phyloP scores from a whole-genome alignment of 2,888 invertebrate genomes.

The Gnatocerus cornutus region DNA sequence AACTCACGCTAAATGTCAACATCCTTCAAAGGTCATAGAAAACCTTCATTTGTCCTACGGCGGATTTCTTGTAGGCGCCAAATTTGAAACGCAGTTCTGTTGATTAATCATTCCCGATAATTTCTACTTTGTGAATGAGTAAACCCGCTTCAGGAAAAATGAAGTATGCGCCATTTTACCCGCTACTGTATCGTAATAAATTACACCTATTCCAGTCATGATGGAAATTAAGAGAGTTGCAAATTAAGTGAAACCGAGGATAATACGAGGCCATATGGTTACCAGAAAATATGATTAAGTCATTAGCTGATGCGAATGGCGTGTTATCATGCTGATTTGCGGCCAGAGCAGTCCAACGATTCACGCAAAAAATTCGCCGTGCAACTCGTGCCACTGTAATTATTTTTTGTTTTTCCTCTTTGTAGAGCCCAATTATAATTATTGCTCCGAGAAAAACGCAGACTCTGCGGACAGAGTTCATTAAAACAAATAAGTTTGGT shows the following conservation, averaged over 20 bases:
- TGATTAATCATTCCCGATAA: too few species aligned
- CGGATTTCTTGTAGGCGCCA: too few species aligned
- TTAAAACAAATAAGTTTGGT: too few species aligned
- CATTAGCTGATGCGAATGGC: slow-evolving; percentile 34
- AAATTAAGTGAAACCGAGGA: slow-evolving; percentile 31
- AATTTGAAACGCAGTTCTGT: too few species aligned
- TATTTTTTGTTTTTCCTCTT: background rate
- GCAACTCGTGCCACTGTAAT: slow-evolving; percentile 21
- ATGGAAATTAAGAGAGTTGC: slow-evolving; percentile 33
- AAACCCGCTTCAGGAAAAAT: too few species aligned
- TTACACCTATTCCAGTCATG: slow-evolving; percentile 26
- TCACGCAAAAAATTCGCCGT: slow-evolving; percentile 19
- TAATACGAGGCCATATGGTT: slow-evolving; percentile 26
- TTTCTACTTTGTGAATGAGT: too few species aligned
- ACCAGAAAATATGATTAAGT: slow-evolving; percentile 40
- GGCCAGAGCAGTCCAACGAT: slow-evolving; percentile 16
- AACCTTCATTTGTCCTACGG: too few species aligned
- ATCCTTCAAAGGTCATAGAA: too few species aligned
- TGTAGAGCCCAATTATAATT: background rate
- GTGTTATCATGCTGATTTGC: slow-evolving; percentile 36
- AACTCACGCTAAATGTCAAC: too few species aligned
- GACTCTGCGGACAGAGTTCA: background rate
- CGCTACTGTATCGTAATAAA: slow-evolving; percentile 27
- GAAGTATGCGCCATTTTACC: too few species aligned
- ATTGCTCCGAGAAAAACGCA: background rate